Percentiles rank a stretch among this genome's conserved stretches.
These are phyloP conservation scores for Lampropteryx suffumata DNA, from an alignment of 2,888 invertebrate genomes.

Conservation along the genomic window DNA sequence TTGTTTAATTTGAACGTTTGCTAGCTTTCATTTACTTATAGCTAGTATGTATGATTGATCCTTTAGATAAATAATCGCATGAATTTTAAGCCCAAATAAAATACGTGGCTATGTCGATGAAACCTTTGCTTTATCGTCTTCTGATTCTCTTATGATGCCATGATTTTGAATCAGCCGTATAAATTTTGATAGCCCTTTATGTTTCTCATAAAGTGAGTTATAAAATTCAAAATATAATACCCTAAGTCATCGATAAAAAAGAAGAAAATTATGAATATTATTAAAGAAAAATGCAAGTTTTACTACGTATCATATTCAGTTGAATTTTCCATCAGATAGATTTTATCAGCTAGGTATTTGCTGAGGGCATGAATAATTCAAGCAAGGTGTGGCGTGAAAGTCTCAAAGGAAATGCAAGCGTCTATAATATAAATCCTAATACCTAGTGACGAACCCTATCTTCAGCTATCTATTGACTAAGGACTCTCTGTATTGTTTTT, in stretches of 20 bases:
- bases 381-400: slow-evolving; percentile 62
- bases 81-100: too few relatives aligned
- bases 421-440: slow-evolving; percentile 63
- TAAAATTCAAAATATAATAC: background rate
- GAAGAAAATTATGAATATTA: background rate
- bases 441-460: slow-evolving; percentile 43
- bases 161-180: slow-evolving; percentile 2
- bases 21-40: too few relatives aligned
- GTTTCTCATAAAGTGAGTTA: slow-evolving; percentile 1
- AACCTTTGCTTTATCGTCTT: slow-evolving; percentile 3
- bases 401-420: slow-evolving; percentile 72
- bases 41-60: too few relatives aligned
- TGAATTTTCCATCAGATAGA: slow-evolving; percentile 36
- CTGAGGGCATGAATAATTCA: slow-evolving; percentile 73
- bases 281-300: slow-evolving; percentile 11
- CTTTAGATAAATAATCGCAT: too few relatives aligned
- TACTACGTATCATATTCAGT: slow-evolving; percentile 46
- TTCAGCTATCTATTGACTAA: slow-evolving; percentile 9
- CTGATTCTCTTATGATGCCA: slow-evolving; percentile 4
- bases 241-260: background rate
- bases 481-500: too few relatives aligned
- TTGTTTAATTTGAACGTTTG: too few relatives aligned
- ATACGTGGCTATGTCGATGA: too few relatives aligned
- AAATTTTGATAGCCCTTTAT: background rate
- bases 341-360: slow-evolving; percentile 68